phyloP scores from a whole-genome alignment of 2,888 invertebrate genomes.

The Orthosia gothica region DNA sequence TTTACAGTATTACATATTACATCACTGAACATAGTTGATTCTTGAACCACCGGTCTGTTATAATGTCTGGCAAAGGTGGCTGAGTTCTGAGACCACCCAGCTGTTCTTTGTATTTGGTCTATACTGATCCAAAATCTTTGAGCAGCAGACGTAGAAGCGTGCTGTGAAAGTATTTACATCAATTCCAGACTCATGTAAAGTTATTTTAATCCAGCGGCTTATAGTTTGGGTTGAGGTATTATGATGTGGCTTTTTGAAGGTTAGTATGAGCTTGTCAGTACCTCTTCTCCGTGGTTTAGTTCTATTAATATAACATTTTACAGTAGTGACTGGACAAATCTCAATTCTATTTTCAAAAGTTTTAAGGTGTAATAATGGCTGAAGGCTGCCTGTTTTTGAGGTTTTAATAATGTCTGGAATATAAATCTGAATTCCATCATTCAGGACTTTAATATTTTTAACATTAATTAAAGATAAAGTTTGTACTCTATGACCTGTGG shows the following conservation, averaged over 20 bases:
- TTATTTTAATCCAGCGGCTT: constrained; percentile 8
- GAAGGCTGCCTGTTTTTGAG: not conserved
- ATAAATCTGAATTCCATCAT: constrained; percentile 7
- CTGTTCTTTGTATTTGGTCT: constrained; percentile 17
- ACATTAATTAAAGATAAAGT: too few species aligned
- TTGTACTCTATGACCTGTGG: too few species aligned
- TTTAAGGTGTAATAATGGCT: not conserved
- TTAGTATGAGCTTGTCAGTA: not conserved
- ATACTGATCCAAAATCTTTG: constrained; percentile 9
- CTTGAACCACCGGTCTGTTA: constrained; percentile 8
- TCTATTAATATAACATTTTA: not conserved
- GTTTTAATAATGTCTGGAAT: not conserved
- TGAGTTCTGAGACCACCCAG: constrained; percentile 1
- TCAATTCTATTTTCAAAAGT: not conserved
- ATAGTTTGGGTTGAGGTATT: not conserved
- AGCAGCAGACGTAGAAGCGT: constrained; percentile 9
- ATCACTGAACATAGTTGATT: constrained; percentile 4
- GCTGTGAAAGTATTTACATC: constrained; percentile 13
- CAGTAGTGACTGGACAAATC: not conserved
- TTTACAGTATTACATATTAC: constrained; percentile 11
- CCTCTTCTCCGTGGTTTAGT: not conserved
- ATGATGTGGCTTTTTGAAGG: not conserved
- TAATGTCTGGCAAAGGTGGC: constrained; percentile 18
- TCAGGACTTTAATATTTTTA: not conserved
- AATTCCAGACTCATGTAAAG: constrained; percentile 5